Base-by-base conservation (phyloP, 2,888 invertebrate genomes). In the Dryomyza anilis region DNA sequence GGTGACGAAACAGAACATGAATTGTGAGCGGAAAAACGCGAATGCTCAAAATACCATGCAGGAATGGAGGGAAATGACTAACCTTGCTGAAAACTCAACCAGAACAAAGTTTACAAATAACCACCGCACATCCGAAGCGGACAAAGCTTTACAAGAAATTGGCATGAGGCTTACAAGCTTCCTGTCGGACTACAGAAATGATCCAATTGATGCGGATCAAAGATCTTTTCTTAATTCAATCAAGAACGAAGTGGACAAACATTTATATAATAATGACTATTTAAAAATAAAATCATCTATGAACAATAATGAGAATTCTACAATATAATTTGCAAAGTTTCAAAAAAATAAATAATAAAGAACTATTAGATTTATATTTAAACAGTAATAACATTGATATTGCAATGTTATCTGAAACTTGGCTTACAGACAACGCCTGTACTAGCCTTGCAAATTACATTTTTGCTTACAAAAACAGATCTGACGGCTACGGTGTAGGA, bases 311-410 rank as follows among this genome's bases (percentile, higher is more conserved):
- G 6, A 33, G n/a, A 39, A 39, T 39, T 16, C 19, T 67, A 48
- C 67, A 64, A 61, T 58, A 29, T 25, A 67, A 67, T 30, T 62
- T 62, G 5, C 55, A 65, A 60, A 63, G 63, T 60, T 27, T 63
- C 3, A 66, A 53, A n/a, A 52, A 55, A 46, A 19, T 2, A 23
- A 30, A 55, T 19, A 59, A 56, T 27, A 64, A 43, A 48, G 56
- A 60, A 23, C 29, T 65, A 10, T 19, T 65, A 19, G 62, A 62
- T n/a, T 16, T 62, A 12, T 57, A 25, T 12, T 2, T 64, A 43
- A n/a, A 33, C n/a, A 64, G 58, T 10, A 52, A 65, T 16, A 21
- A 64, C 4, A 62, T 67, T 4, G 64, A 64, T 8, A 46, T 64
- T 6, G 62, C 62, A 1, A 29, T 64, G 0, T n/a, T 67, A 2